Evolutionary conservation across 2,888 invertebrate species (phyloP).

Genomic region (Xanthorhoe spadicearia): DNA sequence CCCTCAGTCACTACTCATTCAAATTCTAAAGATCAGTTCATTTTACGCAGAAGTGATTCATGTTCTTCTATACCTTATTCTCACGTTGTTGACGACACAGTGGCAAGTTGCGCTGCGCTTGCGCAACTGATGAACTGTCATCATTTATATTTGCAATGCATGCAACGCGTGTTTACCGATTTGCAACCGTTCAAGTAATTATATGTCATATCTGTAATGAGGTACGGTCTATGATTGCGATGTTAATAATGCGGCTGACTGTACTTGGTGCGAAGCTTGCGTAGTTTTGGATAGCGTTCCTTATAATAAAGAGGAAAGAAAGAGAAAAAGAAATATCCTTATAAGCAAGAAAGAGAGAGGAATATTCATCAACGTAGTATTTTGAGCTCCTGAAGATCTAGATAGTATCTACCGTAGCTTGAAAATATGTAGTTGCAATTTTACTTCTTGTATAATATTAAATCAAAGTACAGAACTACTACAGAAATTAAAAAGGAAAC

Average conservation of each 20-base stretch:
- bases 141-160: conserved; percentile 39
- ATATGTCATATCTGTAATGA: conserved; percentile 26
- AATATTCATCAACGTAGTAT: too few species aligned
- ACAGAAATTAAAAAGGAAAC: too few species aligned
- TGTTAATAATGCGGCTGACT: neutral
- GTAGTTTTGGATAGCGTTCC: neutral
- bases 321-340: too few species aligned
- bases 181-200: conserved; percentile 39
- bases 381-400: too few species aligned
- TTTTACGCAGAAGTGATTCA: neutral
- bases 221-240: conserved; percentile 16
- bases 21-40: neutral
- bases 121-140: conserved; percentile 41
- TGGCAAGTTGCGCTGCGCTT: conserved; percentile 29
- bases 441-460: too few species aligned
- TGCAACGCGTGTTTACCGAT: conserved; percentile 37
- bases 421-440: too few species aligned
- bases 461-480: too few species aligned
- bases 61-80: conserved; percentile 18
- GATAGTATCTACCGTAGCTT: too few species aligned
- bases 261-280: neutral
- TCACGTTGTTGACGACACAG: conserved; percentile 26
- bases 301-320: neutral
- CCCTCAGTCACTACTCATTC: too few species aligned
- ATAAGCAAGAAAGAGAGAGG: too few species aligned